Conservation (phyloP, 2,888 invertebrate genomes). For the Epiblema foenella region DNA sequence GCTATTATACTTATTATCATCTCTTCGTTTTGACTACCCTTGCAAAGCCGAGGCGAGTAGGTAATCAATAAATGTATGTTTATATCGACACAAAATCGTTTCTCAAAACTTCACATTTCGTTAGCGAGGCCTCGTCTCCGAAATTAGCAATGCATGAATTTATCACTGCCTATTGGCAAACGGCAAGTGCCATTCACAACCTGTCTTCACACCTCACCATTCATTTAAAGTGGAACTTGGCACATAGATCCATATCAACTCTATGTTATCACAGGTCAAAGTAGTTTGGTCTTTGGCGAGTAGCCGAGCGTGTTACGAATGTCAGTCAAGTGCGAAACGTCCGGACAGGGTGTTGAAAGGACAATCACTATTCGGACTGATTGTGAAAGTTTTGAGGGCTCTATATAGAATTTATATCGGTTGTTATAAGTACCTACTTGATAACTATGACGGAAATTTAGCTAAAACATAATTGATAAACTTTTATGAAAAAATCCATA, state of each 20-base stretch:
- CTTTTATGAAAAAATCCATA: too few relatives aligned
- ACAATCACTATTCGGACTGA: constrained; percentile 20
- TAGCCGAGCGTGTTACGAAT: background rate
- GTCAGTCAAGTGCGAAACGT: background rate
- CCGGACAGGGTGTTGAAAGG: constrained; percentile 14
- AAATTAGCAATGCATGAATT: constrained; percentile 61
- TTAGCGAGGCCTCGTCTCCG: constrained; percentile 37
- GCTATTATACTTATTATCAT: too few relatives aligned
- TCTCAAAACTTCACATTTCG: constrained; percentile 28
- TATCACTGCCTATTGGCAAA: constrained; percentile 35
- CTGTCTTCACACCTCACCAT: background rate
- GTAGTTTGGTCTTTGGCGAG: background rate
- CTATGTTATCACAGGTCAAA: background rate
- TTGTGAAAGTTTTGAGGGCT: constrained; percentile 7
- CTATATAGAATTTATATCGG: too few relatives aligned
- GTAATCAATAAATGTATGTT: background rate
- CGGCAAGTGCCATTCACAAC: constrained; percentile 7
- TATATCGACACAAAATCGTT: constrained; percentile 11
- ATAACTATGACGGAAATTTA: too few relatives aligned
- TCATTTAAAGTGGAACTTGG: background rate
- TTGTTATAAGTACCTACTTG: too few relatives aligned
- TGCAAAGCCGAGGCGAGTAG: too few relatives aligned
- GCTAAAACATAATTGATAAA: too few relatives aligned
- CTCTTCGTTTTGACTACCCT: too few relatives aligned
- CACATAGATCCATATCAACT: background rate